Percentiles rank a stretch among this genome's conserved stretches.
Conservation (phyloP, 2,113 vertebrate genomes). For the Syrrhaptes paradoxus region DNA sequence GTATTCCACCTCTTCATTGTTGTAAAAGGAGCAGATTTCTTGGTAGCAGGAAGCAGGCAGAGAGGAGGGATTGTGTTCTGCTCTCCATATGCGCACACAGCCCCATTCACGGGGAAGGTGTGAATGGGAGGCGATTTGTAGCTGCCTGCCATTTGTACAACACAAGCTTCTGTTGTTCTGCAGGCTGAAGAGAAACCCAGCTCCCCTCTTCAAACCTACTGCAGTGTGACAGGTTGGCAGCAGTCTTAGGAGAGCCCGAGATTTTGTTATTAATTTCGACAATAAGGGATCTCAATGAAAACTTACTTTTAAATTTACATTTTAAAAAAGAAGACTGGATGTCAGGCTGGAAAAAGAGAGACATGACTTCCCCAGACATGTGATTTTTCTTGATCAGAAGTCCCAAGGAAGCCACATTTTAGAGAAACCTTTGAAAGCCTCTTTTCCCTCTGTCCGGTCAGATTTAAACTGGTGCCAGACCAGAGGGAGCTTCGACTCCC, state of each 20-base stretch:
- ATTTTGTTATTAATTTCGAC: not conserved
- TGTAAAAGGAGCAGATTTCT: constrained; percentile 19
- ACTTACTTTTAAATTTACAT: not conserved
- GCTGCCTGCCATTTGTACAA: not conserved
- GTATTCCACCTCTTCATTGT: constrained; percentile 33
- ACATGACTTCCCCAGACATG: not conserved
- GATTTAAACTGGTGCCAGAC: not conserved
- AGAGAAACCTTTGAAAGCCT: not conserved
- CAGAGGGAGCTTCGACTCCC: not conserved
- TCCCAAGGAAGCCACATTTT: not conserved
- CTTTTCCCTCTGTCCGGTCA: not conserved
- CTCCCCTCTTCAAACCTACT: not conserved
- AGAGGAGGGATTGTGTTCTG: constrained; percentile 17
- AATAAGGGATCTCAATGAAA: not conserved
- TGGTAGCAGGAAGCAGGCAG: not conserved
- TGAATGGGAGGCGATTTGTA: constrained; percentile 21
- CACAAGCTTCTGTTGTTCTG: constrained; percentile 23
- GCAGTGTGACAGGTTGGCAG: not conserved
- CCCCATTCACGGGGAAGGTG: constrained; percentile 15
- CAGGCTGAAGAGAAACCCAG: not conserved
- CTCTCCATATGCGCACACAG: not conserved
- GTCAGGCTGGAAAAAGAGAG: not conserved
- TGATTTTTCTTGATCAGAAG: not conserved
- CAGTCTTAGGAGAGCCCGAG: not conserved
- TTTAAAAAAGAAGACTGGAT: not conserved